Evolutionary conservation across 2,888 invertebrate species (phyloP), one percentile per base, ranked within the genome.

Genomic region (Phengaris alcon): DNA sequence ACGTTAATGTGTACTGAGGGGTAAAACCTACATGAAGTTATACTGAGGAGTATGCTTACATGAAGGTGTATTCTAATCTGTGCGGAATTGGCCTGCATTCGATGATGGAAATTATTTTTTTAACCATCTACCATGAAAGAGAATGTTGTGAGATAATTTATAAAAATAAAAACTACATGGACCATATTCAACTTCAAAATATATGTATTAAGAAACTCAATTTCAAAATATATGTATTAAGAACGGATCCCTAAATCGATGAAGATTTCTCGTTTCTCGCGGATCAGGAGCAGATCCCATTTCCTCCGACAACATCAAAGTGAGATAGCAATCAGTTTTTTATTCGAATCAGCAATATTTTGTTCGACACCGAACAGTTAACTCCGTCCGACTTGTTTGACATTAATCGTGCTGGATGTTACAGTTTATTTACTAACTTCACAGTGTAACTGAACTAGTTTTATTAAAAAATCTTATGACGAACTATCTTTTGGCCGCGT

Each of bases 251-350:
- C 90, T 85, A 86, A 88, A 86, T 76, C 85, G 85, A 86, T 87
- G 85, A 84, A 90, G 90, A 90, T 93, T 91, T 91, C 88, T 86
- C 87, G n/a, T 90, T 90, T 87, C 88, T 87, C 88, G 87, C 86
- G 86, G 88, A 90, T 93, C 89, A 90, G 91, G 91, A 90, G 88
- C 90, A 88, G 91, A 93, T 91, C 92, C 90, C 89, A 93, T 93
- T 93, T 93, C 93, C 93, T 90, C 85, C 86, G 90, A 91, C 91
- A 90, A 92, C 93, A 93, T 93, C 93, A 92, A 93, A 93, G 93
- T 91, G 89, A 88, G 90, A 90, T 90, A 89, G 90, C 90, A 88
- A 91, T 91, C 90, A 90, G 87, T 88, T 91, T 92, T 90, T 91
- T 92, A 91, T 91, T 88, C 80, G 91, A 88, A 89, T 93, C 92